Evolutionary conservation across 2,888 invertebrate genomes (phyloP).

Genomic region (Serripes groenlandicus): DNA sequence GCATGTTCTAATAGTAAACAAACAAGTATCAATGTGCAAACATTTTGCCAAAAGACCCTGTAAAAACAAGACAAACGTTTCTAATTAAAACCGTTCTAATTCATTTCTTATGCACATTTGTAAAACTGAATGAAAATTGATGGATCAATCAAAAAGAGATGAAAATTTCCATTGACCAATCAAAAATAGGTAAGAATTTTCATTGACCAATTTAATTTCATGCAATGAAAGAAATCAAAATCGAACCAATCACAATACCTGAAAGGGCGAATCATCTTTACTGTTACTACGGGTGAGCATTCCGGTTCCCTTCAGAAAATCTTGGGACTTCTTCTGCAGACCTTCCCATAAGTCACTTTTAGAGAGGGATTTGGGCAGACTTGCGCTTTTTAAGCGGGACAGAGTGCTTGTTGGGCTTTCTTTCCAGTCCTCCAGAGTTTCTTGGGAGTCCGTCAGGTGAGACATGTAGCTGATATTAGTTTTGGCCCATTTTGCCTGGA

Average conservation of each 20-base stretch:
- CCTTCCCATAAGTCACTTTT: constrained; percentile 84
- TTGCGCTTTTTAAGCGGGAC: constrained; percentile 79
- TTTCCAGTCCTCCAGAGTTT: constrained; percentile 81
- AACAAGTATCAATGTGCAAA: background rate
- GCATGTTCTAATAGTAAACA: background rate
- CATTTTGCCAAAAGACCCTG: background rate
- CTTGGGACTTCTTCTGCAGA: constrained; percentile 81
- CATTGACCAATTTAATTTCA: constrained; percentile 57
- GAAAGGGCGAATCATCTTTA: constrained; percentile 79
- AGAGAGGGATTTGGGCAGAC: constrained; percentile 81
- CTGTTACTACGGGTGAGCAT: constrained; percentile 80
- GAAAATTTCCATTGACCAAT: background rate
- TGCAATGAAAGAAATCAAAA: constrained; percentile 7
- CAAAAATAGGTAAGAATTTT: background rate
- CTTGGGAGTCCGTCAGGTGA: constrained; percentile 78
- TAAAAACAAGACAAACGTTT: background rate
- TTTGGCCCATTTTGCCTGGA: constrained; percentile 82
- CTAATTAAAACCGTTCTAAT: background rate
- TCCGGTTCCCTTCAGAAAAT: constrained; percentile 81
- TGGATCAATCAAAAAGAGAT: constrained; percentile 3
- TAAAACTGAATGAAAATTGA: background rate
- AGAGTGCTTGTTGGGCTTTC: constrained; percentile 74
- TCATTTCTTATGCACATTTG: background rate
- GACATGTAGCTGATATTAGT: constrained; percentile 72
- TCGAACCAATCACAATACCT: constrained; percentile 65